Evolutionary conservation across 1,140 invertebrate genomes (phyloP), one percentile per base, ranked within the genome.

Genomic region (Heliconius nattereri): DNA sequence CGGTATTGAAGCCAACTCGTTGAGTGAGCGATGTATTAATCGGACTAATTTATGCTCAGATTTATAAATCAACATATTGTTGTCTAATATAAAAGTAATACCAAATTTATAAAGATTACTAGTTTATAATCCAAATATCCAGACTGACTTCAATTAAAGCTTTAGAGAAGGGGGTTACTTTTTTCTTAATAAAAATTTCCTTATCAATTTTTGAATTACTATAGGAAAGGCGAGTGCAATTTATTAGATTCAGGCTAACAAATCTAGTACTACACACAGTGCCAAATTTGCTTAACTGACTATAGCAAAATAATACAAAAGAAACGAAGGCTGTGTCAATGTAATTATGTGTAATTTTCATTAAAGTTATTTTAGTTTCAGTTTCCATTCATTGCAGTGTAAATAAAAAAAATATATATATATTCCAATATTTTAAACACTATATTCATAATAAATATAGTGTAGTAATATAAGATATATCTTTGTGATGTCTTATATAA

Each of bases 271-370:
- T 79, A 83, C 75, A 82, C 77, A 82, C 73, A 49, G 85, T 87
- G 86, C 86, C 73, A 81, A 84, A 80, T 78, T 77, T 83, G 57
- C 79, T 29, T 76, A 76, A 54, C 40, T 81, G 70, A 79, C 81
- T 82, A 82, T 82, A 72, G 81, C 81, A 82, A 82, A 78, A 83
- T 78, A 83, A 83, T 82, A 79, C 49, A 82, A 77, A 81, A 80
- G 20, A 72, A 83, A 79, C 70, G 20, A 81, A 82, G 26, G 78
- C 73, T 80, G 78, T 81, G 83, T 84, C 60, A 29, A 71, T 74
- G 72, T 78, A 16, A 45, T 45, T 45, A 71, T 52, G 75, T 82
- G 78, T 76, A 26, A 66, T 9, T 29, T 66, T 29, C 23, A 29
- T 13, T 26, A 26, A 5, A 26, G 26, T 13, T 11, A 66, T 66